Evolutionary conservation across 2,888 invertebrate species (phyloP).

Genomic region (Rhabditoides inermis): DNA sequence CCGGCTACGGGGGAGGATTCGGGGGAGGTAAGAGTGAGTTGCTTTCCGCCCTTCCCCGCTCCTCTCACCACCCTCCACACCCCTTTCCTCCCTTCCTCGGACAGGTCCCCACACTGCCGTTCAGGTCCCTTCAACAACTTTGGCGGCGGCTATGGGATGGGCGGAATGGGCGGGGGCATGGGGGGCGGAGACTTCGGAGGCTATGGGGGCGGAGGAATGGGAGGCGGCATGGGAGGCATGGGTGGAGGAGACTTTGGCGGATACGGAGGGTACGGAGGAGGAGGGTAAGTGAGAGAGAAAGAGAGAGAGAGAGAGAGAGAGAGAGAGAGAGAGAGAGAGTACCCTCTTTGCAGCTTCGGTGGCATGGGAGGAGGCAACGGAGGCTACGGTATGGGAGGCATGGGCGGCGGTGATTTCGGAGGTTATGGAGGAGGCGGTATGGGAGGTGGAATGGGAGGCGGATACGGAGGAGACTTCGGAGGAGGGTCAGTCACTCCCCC

Average conservation of each 20-base stretch:
- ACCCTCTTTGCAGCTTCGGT: not conserved
- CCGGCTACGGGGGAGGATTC: too few relatives aligned
- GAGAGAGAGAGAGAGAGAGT: not conserved
- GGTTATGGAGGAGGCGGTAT: not conserved
- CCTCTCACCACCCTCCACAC: too few relatives aligned
- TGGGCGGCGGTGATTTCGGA: not conserved
- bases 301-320: slow-evolving; percentile 1
- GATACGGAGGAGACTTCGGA: slow-evolving; percentile 7
- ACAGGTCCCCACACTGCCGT: too few relatives aligned
- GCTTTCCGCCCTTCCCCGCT: too few relatives aligned
- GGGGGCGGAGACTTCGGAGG: not conserved
- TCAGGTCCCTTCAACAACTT: too few relatives aligned
- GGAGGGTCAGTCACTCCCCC: slow-evolving; percentile 4
- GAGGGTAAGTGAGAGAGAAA: not conserved
- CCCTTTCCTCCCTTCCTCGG: too few relatives aligned
- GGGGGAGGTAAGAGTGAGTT: too few relatives aligned
- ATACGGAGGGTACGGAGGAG: not conserved
- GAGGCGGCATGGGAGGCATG: not conserved
- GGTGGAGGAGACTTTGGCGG: not conserved
- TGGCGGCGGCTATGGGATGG: too few relatives aligned
- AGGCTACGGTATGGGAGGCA: slow-evolving; percentile 11
- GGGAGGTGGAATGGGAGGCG: not conserved
- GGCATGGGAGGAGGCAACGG: slow-evolving; percentile 3
- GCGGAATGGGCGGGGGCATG: not conserved
- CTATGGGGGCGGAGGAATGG: not conserved